Percentiles rank a stretch among this genome's conserved stretches.
Conservation (phyloP, 2,113 vertebrate species). For the Scalopus aquaticus region DNA sequence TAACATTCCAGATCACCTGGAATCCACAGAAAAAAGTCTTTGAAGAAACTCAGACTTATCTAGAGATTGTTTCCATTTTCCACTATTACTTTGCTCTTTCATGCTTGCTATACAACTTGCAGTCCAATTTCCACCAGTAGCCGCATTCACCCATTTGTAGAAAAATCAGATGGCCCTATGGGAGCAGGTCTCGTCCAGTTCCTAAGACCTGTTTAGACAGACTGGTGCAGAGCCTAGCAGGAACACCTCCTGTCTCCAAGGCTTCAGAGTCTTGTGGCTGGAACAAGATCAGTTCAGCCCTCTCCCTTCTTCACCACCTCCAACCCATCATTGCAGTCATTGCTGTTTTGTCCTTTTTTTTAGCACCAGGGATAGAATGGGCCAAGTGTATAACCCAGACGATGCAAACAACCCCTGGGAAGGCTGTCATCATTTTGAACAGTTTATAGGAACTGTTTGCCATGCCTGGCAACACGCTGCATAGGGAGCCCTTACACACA, state of each 20-base stretch:
- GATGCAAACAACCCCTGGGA: background rate
- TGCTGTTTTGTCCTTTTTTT: background rate
- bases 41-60: background rate
- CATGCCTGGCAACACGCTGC: background rate
- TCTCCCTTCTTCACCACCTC: background rate
- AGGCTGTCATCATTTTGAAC: background rate
- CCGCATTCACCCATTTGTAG: background rate
- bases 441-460: background rate
- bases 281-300: background rate
- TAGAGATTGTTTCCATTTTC: background rate
- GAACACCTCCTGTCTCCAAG: background rate
- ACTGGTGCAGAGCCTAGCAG: background rate
- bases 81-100: background rate
- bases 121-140: background rate
- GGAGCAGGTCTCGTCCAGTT: background rate
- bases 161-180: background rate
- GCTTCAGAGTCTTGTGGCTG: fast-evolving
- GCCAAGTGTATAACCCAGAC: background rate
- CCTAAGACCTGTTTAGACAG: background rate
- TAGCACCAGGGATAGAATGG: background rate
- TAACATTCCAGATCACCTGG: background rate
- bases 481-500: background rate
- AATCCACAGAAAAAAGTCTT: background rate
- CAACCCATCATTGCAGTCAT: background rate
- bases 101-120: background rate